Percentiles rank a stretch among this genome's conserved stretches.
Conservation (phyloP, 1,140 invertebrate species). For the Anastrepha ludens region DNA sequence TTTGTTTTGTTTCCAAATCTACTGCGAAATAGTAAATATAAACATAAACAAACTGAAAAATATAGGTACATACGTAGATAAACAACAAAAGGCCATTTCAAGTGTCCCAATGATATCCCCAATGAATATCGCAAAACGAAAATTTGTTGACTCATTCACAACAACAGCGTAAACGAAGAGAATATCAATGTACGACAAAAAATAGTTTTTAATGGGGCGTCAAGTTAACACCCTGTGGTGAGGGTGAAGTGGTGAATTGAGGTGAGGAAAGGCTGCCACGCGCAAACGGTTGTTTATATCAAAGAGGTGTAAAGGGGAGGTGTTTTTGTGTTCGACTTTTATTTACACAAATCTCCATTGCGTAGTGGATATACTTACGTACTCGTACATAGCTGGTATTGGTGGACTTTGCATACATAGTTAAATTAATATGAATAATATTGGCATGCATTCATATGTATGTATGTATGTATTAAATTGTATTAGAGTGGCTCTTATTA, state of each 20-base stretch:
- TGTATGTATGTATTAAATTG: no score
- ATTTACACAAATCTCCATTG: no score
- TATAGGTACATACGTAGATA: neutral
- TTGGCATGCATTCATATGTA: no score
- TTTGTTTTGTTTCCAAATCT: neutral
- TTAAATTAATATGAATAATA: no score
- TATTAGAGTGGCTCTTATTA: no score
- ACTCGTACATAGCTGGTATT: no score
- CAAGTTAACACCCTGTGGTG: neutral
- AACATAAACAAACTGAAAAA: constrained; percentile 12
- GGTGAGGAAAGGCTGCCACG: neutral
- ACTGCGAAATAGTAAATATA: constrained; percentile 9
- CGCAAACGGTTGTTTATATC: neutral
- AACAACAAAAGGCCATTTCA: neutral
- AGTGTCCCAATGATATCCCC: neutral
- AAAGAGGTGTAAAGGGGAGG: no score
- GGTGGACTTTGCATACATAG: no score
- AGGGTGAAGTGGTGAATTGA: neutral
- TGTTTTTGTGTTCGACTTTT: no score
- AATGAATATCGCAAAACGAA: neutral
- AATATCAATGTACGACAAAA: neutral
- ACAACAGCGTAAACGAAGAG: neutral
- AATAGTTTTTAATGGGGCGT: constrained; percentile 8
- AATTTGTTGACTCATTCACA: neutral
- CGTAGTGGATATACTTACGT: no score